Evolutionary conservation across 2,113 vertebrate species (phyloP), one percentile per base, ranked within the genome.

Genomic region (Trogon melanurus): DNA sequence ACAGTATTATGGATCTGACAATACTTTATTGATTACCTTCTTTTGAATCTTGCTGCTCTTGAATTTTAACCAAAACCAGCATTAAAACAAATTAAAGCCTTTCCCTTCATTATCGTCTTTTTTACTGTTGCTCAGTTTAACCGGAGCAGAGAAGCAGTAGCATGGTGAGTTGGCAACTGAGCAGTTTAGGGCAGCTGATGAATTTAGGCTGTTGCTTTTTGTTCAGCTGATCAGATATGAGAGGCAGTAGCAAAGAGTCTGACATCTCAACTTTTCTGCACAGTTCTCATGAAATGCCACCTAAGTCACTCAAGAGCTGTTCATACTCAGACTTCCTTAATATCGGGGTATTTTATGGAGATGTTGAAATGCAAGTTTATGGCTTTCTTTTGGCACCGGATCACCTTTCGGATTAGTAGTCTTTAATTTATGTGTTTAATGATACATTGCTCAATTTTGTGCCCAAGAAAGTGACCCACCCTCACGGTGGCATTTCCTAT

Each of bases 181-280:
- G 32, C 10, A 29, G 3, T 23, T 85, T 44, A 36, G 30, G 25
- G 21, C 23, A 75, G n/a, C 44, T 79, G 73, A 44, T 67, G 47
- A 20, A 51, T 76, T 91, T 69, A 60, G 56, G 21, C 38, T 67
- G 2, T 50, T 70, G 18, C 23, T 58, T 91, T 82, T 58, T 79
- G 25, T 80, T 72, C 50, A 79, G 1, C 6, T 45, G 54, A 11
- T 48, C 45, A 57, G 34, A 9, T 81, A 27, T 12, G 48, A 62
- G 25, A 82, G 18, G 44, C n/a, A 79, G 16, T 11, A 81, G 45
- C 26, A 45, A 71, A 75, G 10, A 27, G 30, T 48, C 15, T 2
- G 1, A 84, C 69, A 18, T 48, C 13, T 50, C 78, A 70, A 0
- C 5, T 74, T 87, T 57, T 61, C 53, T 67, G 11, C 0, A 0